These are phyloP conservation scores for Pseudanteris insignis DNA, from an alignment of 2,888 invertebrate genomes.

Conservation along the genomic window DNA sequence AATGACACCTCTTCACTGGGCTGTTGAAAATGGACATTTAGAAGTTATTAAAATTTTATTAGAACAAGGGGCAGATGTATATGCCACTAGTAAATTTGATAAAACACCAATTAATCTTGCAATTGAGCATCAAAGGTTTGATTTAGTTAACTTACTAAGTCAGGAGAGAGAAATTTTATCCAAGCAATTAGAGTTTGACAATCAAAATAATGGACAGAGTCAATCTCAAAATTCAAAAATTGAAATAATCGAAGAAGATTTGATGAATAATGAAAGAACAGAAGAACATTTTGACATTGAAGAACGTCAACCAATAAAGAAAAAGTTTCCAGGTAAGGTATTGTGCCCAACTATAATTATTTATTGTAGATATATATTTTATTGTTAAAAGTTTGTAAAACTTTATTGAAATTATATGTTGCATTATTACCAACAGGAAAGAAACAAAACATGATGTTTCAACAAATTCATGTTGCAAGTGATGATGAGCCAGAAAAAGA, in stretches of 20 bases:
- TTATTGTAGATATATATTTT: too few species aligned
- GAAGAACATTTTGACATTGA: slow-evolving; percentile 49
- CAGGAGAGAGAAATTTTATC: slow-evolving; percentile 60
- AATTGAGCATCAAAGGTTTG: slow-evolving; percentile 72
- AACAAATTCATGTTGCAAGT: slow-evolving; percentile 57
- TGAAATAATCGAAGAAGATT: slow-evolving; percentile 60
- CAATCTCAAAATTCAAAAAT: slow-evolving; percentile 56
- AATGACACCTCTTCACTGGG: slow-evolving; percentile 96
- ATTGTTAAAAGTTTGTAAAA: too few species aligned
- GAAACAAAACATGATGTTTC: slow-evolving; percentile 59
- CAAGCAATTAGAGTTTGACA: slow-evolving; percentile 36
- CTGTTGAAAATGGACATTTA: slow-evolving; percentile 82
- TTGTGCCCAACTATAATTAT: too few species aligned
- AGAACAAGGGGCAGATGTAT: slow-evolving; percentile 77
- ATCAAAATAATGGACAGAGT: slow-evolving; percentile 9
- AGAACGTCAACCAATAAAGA: slow-evolving; percentile 52
- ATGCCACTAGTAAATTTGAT: slow-evolving; percentile 76
- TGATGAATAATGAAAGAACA: slow-evolving; percentile 56
- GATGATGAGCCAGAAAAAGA: slow-evolving; percentile 57
- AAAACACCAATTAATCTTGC: slow-evolving; percentile 77
- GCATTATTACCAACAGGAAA: slow-evolving; percentile 50
- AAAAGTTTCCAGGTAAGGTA: slow-evolving; percentile 54
- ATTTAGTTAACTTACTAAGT: slow-evolving; percentile 71
- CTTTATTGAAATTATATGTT: background rate
- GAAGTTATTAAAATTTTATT: slow-evolving; percentile 77